Percentiles rank a stretch among this genome's conserved stretches.
Evolutionary conservation across 2,113 vertebrate genomes (phyloP).

Genomic region (Pleuronectes platessa): DNA sequence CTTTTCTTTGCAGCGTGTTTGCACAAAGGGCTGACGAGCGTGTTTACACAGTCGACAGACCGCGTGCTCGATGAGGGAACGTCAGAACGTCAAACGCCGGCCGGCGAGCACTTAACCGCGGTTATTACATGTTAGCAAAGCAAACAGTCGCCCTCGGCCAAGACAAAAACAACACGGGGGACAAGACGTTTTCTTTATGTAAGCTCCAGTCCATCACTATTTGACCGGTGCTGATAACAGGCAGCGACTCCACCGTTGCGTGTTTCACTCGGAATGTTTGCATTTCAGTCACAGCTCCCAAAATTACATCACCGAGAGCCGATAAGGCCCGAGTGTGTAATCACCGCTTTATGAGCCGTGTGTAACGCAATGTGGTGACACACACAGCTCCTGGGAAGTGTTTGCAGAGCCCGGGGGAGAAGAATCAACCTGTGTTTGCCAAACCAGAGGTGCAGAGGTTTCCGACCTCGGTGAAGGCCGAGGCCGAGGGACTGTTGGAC

Average conservation of each 20-base stretch:
- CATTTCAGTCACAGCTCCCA: slow-evolving; percentile 50
- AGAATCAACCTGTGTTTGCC: slow-evolving; percentile 35
- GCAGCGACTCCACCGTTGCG: slow-evolving; percentile 15
- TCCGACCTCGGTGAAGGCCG: slow-evolving; percentile 24
- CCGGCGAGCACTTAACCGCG: slow-evolving; percentile 5
- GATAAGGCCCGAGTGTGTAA: slow-evolving; percentile 65
- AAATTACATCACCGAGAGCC: slow-evolving; percentile 63
- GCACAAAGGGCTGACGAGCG: slow-evolving; percentile 26
- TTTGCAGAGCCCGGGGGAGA: slow-evolving; percentile 53
- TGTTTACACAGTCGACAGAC: slow-evolving; percentile 58
- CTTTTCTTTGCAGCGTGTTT: slow-evolving; percentile 42
- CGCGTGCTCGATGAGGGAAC: slow-evolving; percentile 6
- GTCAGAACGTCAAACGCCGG: slow-evolving; percentile 43
- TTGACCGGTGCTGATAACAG: slow-evolving; percentile 20
- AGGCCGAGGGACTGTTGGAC: neutral
- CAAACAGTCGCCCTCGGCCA: slow-evolving; percentile 37
- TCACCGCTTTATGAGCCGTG: slow-evolving; percentile 63
- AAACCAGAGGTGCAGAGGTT: slow-evolving; percentile 3
- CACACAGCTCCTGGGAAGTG: slow-evolving; percentile 46
- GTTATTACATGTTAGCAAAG: slow-evolving; percentile 52
- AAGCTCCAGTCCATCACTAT: neutral
- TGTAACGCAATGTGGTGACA: slow-evolving; percentile 53
- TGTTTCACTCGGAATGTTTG: slow-evolving; percentile 60
- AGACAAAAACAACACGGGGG: slow-evolving; percentile 8
- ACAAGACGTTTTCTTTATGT: slow-evolving; percentile 5